A percentile compares a stretch with the other conserved stretches of the same genome.
Conservation (phyloP, 2,888 invertebrate genomes). For the Dioctria rufipes region DNA sequence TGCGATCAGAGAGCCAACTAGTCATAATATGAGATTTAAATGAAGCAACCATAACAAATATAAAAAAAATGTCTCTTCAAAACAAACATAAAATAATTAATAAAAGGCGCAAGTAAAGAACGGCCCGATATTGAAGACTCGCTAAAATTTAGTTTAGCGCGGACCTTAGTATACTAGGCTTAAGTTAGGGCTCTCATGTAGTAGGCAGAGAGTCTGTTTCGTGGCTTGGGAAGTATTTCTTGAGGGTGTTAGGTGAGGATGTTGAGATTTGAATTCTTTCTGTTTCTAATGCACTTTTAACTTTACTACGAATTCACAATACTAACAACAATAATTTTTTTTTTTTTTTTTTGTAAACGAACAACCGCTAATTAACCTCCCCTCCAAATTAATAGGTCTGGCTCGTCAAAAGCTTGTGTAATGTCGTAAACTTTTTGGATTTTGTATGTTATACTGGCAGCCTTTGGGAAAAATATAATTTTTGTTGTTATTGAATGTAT, state of each 20-base stretch:
- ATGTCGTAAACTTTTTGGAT: slow-evolving; percentile 13
- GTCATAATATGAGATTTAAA: too few relatives aligned
- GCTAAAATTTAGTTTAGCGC: too few relatives aligned
- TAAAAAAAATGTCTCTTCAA: not conserved
- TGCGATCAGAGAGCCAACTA: too few relatives aligned
- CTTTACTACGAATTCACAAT: not conserved
- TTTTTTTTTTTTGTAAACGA: not conserved
- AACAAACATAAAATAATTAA: not conserved
- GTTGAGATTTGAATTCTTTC: too few relatives aligned
- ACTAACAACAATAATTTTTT: not conserved
- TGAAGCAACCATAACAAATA: too few relatives aligned
- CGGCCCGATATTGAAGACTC: too few relatives aligned
- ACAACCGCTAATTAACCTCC: not conserved
- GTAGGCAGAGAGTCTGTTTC: too few relatives aligned
- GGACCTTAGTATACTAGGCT: too few relatives aligned
- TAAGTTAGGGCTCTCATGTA: too few relatives aligned
- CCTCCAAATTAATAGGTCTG: slow-evolving; percentile 36
- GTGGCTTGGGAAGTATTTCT: too few relatives aligned
- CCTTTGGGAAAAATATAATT: not conserved
- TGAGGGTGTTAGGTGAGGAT: not conserved
- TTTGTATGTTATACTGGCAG: not conserved
- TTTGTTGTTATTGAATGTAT: not conserved
- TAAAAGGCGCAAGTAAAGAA: too few relatives aligned
- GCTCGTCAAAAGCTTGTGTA: slow-evolving; percentile 16
- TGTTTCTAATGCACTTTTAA: too few relatives aligned